Conservation (phyloP, 2,888 invertebrate genomes). For the Automeris io region DNA sequence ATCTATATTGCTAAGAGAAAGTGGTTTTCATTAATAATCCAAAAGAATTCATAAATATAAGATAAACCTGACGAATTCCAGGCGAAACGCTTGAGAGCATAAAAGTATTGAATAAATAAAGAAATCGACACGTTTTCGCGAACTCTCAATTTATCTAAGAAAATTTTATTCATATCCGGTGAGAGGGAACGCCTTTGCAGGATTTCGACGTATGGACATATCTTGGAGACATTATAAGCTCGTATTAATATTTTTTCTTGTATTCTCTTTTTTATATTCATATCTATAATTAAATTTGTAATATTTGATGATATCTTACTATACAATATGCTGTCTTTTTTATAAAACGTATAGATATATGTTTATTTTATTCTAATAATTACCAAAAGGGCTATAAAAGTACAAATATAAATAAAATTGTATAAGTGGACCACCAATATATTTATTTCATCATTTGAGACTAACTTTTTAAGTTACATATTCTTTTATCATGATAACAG, state of each 20-base stretch:
- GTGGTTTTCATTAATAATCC: slow-evolving; percentile 46
- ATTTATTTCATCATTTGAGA: no score
- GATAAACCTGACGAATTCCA: slow-evolving; percentile 57
- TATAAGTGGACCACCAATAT: no score
- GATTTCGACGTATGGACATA: slow-evolving; percentile 57
- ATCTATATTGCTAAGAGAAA: slow-evolving; percentile 33
- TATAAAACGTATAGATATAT: no score
- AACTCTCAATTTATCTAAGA: slow-evolving; percentile 69
- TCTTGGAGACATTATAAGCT: slow-evolving; percentile 44
- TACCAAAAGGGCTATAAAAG: no score
- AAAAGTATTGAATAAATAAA: slow-evolving; percentile 71
- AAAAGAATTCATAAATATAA: slow-evolving; percentile 62
- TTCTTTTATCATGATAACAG: no score
- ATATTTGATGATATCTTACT: no score
- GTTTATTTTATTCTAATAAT: no score
- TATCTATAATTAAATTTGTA: slow-evolving; percentile 9
- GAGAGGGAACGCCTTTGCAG: slow-evolving; percentile 54
- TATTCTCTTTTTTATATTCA: slow-evolving; percentile 12
- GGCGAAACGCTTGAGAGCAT: slow-evolving; percentile 58
- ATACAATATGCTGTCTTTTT: no score
- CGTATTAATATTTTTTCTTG: slow-evolving; percentile 45
- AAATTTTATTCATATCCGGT: slow-evolving; percentile 67
- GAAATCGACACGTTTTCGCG: slow-evolving; percentile 71
- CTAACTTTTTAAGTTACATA: no score
- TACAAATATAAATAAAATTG: no score